A percentile compares a stretch with the other conserved stretches of the same genome.
These are phyloP conservation scores for Fragum fragum DNA, from an alignment of 2,888 invertebrate species.

Conservation along the genomic window DNA sequence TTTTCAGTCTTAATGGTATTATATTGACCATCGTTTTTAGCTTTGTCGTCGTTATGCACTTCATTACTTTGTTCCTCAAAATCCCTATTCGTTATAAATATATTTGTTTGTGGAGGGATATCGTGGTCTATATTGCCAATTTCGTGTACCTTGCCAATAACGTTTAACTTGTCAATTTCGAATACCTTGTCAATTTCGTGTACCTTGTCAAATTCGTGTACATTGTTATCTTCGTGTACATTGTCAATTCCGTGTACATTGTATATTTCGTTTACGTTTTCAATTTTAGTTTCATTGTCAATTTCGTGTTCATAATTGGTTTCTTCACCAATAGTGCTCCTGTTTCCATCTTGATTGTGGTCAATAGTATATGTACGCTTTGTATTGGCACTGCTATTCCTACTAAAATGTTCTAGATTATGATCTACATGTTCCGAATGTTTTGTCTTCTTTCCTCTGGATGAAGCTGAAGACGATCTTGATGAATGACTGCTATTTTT, in stretches of 20 bases:
- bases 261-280: not conserved
- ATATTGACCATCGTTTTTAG: not conserved
- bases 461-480: constrained; percentile 22
- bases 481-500: constrained; percentile 2
- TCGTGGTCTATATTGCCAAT: not conserved
- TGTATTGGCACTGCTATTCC: constrained; percentile 37
- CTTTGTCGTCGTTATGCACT: not conserved
- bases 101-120: not conserved
- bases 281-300: not conserved
- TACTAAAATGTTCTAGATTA: constrained; percentile 15
- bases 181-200: not conserved
- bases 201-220: not conserved
- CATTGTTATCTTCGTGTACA: not conserved
- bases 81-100: constrained; percentile 12
- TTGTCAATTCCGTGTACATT: not conserved
- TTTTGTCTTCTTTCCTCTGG: constrained; percentile 4
- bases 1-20: not conserved
- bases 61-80: not conserved
- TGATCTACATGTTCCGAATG: not conserved
- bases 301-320: not conserved
- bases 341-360: constrained; percentile 8
- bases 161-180: not conserved
- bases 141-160: not conserved
- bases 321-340: not conserved
- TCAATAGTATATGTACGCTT: constrained; percentile 32